Evolutionary conservation across 2,113 vertebrate species (phyloP).

Genomic region (Phalacrocorax brasilianus): DNA sequence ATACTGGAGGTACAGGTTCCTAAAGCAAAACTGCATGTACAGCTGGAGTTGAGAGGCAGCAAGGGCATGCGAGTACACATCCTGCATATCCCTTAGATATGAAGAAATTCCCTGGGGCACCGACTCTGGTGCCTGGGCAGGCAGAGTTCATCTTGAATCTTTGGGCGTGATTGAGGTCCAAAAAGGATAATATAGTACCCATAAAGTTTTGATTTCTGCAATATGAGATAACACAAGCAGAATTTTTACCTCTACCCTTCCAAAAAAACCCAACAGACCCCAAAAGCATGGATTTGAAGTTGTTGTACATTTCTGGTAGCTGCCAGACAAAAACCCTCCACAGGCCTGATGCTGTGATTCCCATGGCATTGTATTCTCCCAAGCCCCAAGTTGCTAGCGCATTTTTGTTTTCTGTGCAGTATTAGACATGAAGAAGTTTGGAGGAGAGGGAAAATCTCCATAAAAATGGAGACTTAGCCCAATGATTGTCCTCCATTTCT

Average conservation of each 20-base stretch:
- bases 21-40: slow-evolving; percentile 41
- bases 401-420: background rate
- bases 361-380: background rate
- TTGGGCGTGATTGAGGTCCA: background rate
- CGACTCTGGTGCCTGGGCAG: slow-evolving; percentile 24
- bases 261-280: background rate
- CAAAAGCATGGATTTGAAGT: background rate
- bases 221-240: background rate
- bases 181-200: background rate
- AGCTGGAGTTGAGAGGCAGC: slow-evolving; percentile 32
- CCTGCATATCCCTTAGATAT: slow-evolving; percentile 53
- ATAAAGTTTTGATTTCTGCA: background rate
- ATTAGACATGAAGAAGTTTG: background rate
- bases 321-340: background rate
- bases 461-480: background rate
- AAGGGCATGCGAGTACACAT: slow-evolving; percentile 63
- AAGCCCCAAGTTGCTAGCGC: background rate
- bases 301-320: background rate
- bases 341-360: background rate
- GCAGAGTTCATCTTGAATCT: slow-evolving; percentile 50
- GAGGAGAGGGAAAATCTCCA: background rate
- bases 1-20: slow-evolving; percentile 63
- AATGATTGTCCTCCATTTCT: background rate
- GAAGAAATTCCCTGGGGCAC: slow-evolving; percentile 59
- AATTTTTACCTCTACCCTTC: background rate